Evolutionary conservation across 2,888 invertebrate genomes (phyloP), one percentile per base, ranked within the genome.

Genomic region (Entomobrya proxima): DNA sequence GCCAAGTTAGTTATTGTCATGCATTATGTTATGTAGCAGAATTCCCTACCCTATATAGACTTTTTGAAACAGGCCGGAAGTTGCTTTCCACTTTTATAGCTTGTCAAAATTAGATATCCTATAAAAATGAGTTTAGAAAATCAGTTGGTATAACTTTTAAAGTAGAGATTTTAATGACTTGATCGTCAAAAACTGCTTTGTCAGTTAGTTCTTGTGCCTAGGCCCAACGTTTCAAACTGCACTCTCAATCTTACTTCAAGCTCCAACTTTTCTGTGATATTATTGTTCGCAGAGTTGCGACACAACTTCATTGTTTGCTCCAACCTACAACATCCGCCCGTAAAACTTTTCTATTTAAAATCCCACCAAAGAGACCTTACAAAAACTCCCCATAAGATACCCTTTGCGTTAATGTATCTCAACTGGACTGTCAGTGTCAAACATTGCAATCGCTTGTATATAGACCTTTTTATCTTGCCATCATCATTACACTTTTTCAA

Each of bases 91-190:
- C 50, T 83, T 72, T 83, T 83, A 83, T 76, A 50, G 67, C 76
- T 76, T 55, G 75, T 83, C 52, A 76, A 69, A 83, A 76, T 76
- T 83, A 67, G 52, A 11, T 40, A 50, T 55, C 37, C 64, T 75
- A 52, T 83, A 50, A 67, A 74, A 76, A 76, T 76, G 76, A 35
- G 58, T 37, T 58, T 77, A n/a, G 61, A 75, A 64, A 58, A 77
- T 55, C 69, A 84, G 69, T 44, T 27, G 55, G 6, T 40, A 32
- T n/a, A 74, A 81, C n/a, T 35, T 64, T 76, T 55, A 67, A 47
- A 52, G 52, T 35, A 47, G 61, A 61, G 61, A 75, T 84, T 84
- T 84, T 84, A 69, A 84, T 84, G 84, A 77, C 84, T 77, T 77
- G 83, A 84, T 83, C 76, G 61, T 76, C 67, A 76, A 72, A 82